Percentiles rank a stretch among this genome's conserved stretches.
Conservation (phyloP, 2,888 invertebrate species). For the Seira ritae region DNA sequence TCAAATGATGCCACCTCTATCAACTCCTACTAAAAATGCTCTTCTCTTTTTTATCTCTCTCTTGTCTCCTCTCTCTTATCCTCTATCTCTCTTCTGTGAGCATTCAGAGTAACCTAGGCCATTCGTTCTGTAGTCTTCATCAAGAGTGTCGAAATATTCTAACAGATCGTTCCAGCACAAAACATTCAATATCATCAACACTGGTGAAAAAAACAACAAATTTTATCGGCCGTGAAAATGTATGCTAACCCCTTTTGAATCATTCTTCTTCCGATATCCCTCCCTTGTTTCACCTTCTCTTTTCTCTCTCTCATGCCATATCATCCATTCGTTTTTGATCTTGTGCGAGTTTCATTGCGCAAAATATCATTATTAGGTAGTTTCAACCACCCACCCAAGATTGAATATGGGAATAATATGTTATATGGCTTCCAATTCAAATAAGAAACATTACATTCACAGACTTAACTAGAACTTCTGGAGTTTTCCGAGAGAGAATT, state of each 20-base stretch:
- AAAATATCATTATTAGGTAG: slow-evolving; percentile 7
- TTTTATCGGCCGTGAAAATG: slow-evolving; percentile 74
- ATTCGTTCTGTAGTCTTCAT: slow-evolving; percentile 6
- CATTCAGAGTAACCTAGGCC: slow-evolving; percentile 5
- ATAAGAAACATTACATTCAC: background rate
- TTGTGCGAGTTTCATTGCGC: background rate
- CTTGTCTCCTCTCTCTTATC: slow-evolving; percentile 54
- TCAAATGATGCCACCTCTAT: slow-evolving; percentile 45
- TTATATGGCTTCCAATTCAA: background rate
- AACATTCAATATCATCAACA: slow-evolving; percentile 73
- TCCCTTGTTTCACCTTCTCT: slow-evolving; percentile 56
- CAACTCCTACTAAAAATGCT: slow-evolving; percentile 38
- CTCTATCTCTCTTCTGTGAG: slow-evolving; percentile 28
- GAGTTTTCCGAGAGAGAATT: no score
- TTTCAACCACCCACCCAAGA: background rate
- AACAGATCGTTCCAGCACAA: slow-evolving; percentile 73
- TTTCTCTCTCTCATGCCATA: no score
- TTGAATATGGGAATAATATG: background rate
- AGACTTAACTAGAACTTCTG: no score
- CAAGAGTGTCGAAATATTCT: slow-evolving; percentile 72
- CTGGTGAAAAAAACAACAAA: slow-evolving; percentile 61
- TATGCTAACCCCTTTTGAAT: slow-evolving; percentile 70
- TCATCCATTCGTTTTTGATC: slow-evolving; percentile 2
- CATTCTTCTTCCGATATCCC: slow-evolving; percentile 64
- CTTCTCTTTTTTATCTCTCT: slow-evolving; percentile 31